These are phyloP conservation scores for Rhinogobio ventralis DNA, from an alignment of 2,797 vertebrate species.

Conservation along the genomic window DNA sequence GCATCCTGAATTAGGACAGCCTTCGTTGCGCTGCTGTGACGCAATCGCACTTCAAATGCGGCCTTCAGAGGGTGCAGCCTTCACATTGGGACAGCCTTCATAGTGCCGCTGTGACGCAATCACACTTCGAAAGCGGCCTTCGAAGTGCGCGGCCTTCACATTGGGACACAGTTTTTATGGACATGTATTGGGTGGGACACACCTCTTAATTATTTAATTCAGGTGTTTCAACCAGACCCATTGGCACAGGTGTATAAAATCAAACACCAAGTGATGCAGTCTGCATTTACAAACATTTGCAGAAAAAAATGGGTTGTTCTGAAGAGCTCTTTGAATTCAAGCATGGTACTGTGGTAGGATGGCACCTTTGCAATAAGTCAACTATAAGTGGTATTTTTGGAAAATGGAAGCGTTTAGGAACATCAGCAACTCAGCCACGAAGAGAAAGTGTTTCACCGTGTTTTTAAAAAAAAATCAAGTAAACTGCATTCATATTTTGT, in stretches of 20 bases:
- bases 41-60: no score
- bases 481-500: background rate
- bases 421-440: background rate
- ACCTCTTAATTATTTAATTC: background rate
- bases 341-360: background rate
- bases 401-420: background rate
- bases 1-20: no score
- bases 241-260: background rate
- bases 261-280: background rate
- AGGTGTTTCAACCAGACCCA: background rate
- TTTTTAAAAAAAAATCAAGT: background rate
- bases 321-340: background rate
- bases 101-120: no score
- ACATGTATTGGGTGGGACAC: background rate
- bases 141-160: no score
- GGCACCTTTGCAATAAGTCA: background rate
- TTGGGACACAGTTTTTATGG: no score
- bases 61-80: no score
- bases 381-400: no score
- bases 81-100: no score
- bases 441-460: background rate
- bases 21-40: no score
- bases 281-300: background rate
- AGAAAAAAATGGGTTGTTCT: background rate
- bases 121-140: no score